These are phyloP conservation scores for Protula sp. DNA, from an alignment of 2,888 invertebrate genomes.

Conservation along the genomic window DNA sequence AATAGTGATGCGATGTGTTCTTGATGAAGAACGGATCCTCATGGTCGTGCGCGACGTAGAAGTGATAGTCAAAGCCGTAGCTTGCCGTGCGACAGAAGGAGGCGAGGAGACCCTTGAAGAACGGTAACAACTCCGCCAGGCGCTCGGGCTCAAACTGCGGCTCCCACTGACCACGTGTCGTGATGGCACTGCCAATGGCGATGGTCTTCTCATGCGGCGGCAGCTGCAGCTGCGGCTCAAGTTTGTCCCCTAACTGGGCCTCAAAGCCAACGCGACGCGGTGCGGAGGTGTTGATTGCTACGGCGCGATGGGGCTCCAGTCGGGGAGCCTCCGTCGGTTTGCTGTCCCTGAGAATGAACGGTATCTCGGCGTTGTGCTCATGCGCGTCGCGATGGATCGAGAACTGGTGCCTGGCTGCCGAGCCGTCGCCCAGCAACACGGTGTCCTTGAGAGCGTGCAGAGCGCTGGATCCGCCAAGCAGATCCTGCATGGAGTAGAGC, in stretches of 20 bases:
- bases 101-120: constrained; percentile 22
- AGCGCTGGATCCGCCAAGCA: too few species aligned
- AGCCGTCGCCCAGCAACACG: too few species aligned
- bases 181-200: constrained; percentile 26
- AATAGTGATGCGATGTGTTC: constrained; percentile 14
- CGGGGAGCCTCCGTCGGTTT: constrained; percentile 13
- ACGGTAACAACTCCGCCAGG: constrained; percentile 17
- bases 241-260: constrained; percentile 1
- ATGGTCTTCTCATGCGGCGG: constrained; percentile 10
- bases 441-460: too few species aligned
- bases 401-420: too few species aligned
- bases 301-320: not conserved
- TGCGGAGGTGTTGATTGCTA: not conserved
- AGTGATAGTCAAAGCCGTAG: constrained; percentile 23
- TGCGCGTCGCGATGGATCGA: constrained; percentile 12
- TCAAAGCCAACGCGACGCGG: constrained; percentile 5
- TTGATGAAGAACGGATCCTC: constrained; percentile 20
- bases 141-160: constrained; percentile 6
- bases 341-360: constrained; percentile 19
- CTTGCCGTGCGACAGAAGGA: constrained; percentile 27
- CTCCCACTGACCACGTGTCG: constrained; percentile 17
- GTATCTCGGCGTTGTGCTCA: constrained; percentile 16
- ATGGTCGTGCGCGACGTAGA: constrained; percentile 27
- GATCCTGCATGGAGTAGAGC: too few species aligned
- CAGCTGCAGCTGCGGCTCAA: not conserved